Evolutionary conservation across 92 coral and sea anemone species (phyloP), one percentile per base, ranked within the genome.

Genomic region (Parazoanthus atlanticus): DNA sequence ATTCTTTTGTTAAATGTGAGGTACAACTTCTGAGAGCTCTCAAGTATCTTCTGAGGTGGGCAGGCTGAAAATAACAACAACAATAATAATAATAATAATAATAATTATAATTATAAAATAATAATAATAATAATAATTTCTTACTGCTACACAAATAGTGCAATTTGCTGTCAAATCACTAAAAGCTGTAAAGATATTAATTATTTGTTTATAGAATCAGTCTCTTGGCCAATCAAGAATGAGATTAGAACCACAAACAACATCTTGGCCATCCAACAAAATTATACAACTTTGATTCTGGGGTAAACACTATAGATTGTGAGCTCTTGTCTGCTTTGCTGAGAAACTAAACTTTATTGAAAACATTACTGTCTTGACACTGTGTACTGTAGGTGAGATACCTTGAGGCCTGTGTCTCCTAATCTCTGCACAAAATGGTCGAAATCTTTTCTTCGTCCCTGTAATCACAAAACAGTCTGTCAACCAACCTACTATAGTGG

Each of bases 371-470:
- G 21, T 2, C 10, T 12, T 52, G 58, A 52, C 28, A 61, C 28
- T 19, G 21, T 56, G 4, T 2, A 19, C 38, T 56, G 8, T 19
- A 61, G 17, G 30, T 54, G 78, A 64, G 8, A 31, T 90, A 96
- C 99, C 96, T 93, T 91, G 58, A 95, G 91, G 21, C 83, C 78
- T n/a, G 94, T 93, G 66, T 92, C 93, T 86, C 92, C 93, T 32
- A 97, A 84, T 74, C 79, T 97, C 40, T 95, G 98, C 78, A 97
- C 93, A 71, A 91, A 91, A 19, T 80, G 76, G 78, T 97, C 98
- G 88, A 95, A 97, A 36, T 95, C 99, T 40, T 91, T 93, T 66
- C 92, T 91, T 65, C 91, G 91, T 19, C 99, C 99, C 99, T 97
- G 47, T 3, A 86, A 72, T 2, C 15, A 15, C 78, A 84, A 64